phyloP scores from a whole-genome alignment of 1,140 invertebrate species.

The Trissolcus basalis region DNA sequence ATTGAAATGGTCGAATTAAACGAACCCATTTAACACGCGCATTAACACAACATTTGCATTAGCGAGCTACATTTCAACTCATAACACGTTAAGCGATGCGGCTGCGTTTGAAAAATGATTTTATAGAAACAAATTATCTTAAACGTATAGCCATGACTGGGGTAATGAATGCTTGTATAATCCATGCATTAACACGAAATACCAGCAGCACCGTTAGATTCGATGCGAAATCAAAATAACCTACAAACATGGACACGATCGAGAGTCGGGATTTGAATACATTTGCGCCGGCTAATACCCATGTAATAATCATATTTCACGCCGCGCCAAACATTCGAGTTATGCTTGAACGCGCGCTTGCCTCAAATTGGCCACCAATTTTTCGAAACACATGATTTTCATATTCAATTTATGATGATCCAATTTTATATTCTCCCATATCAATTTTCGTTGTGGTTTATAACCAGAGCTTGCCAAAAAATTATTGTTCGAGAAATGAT shows the following conservation, averaged over 20 bases:
- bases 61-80: no score
- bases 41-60: no score
- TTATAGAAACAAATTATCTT: no score
- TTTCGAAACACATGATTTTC: conserved; percentile 4
- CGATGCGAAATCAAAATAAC: conserved; percentile 12
- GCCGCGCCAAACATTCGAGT: conserved; percentile 12
- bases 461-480: no score
- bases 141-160: no score
- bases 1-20: no score
- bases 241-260: conserved; percentile 22
- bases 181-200: background rate
- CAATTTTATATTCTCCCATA: background rate
- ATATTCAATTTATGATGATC: conserved; percentile 10
- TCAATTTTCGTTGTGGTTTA: background rate
- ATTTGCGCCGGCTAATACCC: conserved; percentile 20
- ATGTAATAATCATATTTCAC: conserved; percentile 42
- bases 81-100: no score
- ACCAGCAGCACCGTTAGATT: conserved; percentile 2
- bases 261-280: conserved; percentile 20
- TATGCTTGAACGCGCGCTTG: conserved; percentile 1
- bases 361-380: conserved; percentile 10
- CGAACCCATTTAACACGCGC: no score
- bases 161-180: background rate
- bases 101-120: no score
- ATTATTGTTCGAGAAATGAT: no score